A percentile compares a stretch with the other conserved stretches of the same genome.
Evolutionary conservation across 2,888 invertebrate genomes (phyloP).

Genomic region (Muscina levida): DNA sequence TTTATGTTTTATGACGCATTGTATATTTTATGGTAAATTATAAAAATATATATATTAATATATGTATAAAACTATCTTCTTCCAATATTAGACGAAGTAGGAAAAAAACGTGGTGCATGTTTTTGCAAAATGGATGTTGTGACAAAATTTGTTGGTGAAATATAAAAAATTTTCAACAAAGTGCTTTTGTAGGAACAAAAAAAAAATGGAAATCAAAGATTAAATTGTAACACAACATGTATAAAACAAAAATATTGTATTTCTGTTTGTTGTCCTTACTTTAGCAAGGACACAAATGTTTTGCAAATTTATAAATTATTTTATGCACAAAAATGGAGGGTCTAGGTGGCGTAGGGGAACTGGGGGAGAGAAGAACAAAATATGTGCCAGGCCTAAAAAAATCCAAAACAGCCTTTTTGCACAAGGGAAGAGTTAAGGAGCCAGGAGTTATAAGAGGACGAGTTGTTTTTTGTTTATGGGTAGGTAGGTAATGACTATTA

Average conservation of each 20-base stretch:
- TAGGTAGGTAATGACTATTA: conserved; percentile 40
- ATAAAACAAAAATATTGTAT: conserved; percentile 45
- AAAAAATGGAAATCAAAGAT: no score
- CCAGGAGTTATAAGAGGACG: conserved; percentile 8
- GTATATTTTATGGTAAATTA: conserved; percentile 38
- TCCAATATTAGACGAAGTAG: not conserved
- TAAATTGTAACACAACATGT: conserved; percentile 34
- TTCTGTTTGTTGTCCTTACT: conserved; percentile 1
- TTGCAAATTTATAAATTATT: conserved; percentile 20
- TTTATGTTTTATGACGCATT: conserved; percentile 69
- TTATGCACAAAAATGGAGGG: conserved; percentile 16
- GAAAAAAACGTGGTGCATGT: conserved; percentile 60
- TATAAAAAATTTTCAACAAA: conserved; percentile 60
- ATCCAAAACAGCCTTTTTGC: conserved; percentile 56
- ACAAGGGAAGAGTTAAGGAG: not conserved
- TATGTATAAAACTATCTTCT: conserved; percentile 18
- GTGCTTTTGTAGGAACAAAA: conserved; percentile 50
- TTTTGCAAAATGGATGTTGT: conserved; percentile 58
- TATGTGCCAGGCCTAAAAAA: conserved; percentile 59
- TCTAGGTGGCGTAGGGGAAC: no score
- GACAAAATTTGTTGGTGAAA: conserved; percentile 67
- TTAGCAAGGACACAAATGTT: conserved; percentile 8
- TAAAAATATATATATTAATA: conserved; percentile 46
- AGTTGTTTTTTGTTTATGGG: no score
- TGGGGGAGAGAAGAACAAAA: conserved; percentile 10